These are phyloP conservation scores for Ophiodon elongatus DNA, from an alignment of 2,113 vertebrate species.

Conservation along the genomic window DNA sequence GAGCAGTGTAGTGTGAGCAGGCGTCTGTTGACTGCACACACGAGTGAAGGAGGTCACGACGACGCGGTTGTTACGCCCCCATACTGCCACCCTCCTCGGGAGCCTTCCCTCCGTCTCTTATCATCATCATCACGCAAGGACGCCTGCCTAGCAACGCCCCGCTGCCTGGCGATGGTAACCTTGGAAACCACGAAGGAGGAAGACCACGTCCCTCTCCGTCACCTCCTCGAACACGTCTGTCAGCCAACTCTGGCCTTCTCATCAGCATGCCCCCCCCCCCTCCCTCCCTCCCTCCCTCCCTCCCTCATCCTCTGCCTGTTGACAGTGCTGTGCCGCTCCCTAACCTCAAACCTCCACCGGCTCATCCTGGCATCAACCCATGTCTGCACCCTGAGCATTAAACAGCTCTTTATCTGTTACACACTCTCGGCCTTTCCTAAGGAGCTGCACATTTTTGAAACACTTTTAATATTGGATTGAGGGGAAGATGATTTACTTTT, in stretches of 20 bases:
- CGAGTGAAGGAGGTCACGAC: slow-evolving; percentile 19
- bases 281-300: no score
- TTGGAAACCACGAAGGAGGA: slow-evolving; percentile 69
- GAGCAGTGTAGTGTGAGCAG: background rate
- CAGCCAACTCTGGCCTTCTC: slow-evolving; percentile 10
- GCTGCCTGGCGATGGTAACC: slow-evolving; percentile 69
- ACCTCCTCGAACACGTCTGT: slow-evolving; percentile 19
- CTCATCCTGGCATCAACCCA: background rate
- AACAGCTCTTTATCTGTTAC: background rate
- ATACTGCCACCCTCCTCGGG: slow-evolving; percentile 17
- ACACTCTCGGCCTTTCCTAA: background rate
- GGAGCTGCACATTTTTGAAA: background rate
- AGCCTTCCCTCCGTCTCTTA: slow-evolving; percentile 28
- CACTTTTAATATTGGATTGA: background rate
- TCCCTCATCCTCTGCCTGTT: background rate
- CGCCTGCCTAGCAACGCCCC: slow-evolving; percentile 70
- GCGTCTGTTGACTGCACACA: slow-evolving; percentile 5
- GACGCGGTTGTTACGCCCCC: slow-evolving; percentile 23
- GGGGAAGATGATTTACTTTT: background rate
- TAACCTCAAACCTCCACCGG: background rate
- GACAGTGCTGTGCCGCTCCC: background rate
- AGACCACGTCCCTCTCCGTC: slow-evolving; percentile 41
- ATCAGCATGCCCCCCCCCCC: slow-evolving; percentile 12
- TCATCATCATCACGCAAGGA: slow-evolving; percentile 34
- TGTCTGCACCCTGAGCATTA: background rate